Percentiles rank a stretch among this genome's conserved stretches.
Conservation (phyloP, 2,888 invertebrate genomes). For the Eupelmus urozonus region DNA sequence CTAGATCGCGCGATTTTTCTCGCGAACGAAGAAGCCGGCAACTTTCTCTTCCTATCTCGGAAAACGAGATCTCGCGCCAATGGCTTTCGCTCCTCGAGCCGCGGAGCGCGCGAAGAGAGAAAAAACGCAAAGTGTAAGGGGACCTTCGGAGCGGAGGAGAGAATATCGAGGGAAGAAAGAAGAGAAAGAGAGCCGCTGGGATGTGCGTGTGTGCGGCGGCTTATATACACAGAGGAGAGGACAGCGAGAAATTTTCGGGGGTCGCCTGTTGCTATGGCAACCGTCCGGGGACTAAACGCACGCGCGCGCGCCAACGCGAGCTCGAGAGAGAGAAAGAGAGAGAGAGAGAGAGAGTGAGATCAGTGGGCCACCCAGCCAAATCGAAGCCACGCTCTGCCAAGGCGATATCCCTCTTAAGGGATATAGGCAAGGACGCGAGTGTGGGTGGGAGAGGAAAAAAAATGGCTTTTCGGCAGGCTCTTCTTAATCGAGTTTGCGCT, state of each 20-base stretch:
- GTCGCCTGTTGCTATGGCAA: conserved; percentile 76
- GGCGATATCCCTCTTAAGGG: too few relatives aligned
- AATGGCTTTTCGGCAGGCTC: neutral
- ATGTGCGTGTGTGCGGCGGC: neutral
- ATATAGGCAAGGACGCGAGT: too few relatives aligned
- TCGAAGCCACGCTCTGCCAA: conserved; percentile 31
- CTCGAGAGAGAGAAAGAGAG: too few relatives aligned
- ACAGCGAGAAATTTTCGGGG: conserved; percentile 69
- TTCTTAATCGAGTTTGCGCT: too few relatives aligned
- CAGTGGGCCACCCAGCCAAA: conserved; percentile 64
- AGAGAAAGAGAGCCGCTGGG: neutral
- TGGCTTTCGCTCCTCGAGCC: too few relatives aligned
- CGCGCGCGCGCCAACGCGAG: conserved; percentile 64
- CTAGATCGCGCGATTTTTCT: too few relatives aligned
- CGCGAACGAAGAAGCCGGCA: too few relatives aligned
- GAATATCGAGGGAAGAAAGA: neutral
- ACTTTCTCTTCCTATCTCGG: too few relatives aligned
- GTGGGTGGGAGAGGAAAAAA: neutral
- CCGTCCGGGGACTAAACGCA: conserved; percentile 75
- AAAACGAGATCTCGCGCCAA: too few relatives aligned
- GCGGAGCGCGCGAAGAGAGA: too few relatives aligned
- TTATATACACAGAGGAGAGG: neutral
- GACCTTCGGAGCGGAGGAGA: neutral
- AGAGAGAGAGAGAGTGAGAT: too few relatives aligned
- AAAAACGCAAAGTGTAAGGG: too few relatives aligned